Percentiles rank a stretch among this genome's conserved stretches.
Conservation (phyloP, 2,888 invertebrate species). For the Ormia ochracea region DNA sequence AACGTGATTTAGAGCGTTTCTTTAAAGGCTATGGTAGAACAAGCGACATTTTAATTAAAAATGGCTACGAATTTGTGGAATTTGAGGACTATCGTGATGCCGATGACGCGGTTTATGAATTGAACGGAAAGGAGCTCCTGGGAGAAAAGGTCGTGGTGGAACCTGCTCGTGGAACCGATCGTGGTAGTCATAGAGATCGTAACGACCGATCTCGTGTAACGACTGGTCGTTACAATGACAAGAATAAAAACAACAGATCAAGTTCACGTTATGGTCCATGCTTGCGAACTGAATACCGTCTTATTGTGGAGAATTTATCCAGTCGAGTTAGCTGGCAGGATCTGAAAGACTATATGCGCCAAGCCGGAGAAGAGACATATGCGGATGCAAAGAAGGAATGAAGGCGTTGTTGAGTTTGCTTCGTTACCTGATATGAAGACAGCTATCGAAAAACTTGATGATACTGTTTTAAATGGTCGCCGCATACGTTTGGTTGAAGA, state of each 20-base stretch:
- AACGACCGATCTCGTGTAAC: constrained; percentile 83
- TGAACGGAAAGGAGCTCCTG: constrained; percentile 96
- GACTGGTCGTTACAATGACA: constrained; percentile 84
- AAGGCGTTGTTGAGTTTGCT: constrained; percentile 98
- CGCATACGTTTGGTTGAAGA: constrained; percentile 95
- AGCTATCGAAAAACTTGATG: constrained; percentile 96
- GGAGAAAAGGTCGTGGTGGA: constrained; percentile 96
- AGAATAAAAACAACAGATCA: constrained; percentile 78
- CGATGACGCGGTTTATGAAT: constrained; percentile 98
- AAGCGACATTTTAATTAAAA: constrained; percentile 95
- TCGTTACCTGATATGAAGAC: constrained; percentile 96
- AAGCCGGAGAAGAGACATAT: no score
- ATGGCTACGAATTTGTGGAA: constrained; percentile 98
- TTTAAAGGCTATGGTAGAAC: constrained; percentile 96
- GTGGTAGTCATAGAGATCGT: constrained; percentile 83
- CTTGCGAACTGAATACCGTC: constrained; percentile 96
- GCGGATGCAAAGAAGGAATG: no score
- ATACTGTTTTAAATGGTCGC: constrained; percentile 96
- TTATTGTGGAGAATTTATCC: constrained; percentile 98
- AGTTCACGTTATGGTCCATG: constrained; percentile 94
- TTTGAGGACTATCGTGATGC: constrained; percentile 98
- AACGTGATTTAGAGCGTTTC: constrained; percentile 96
- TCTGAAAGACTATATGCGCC: no score
- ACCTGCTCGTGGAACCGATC: constrained; percentile 89
- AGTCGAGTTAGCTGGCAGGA: constrained; percentile 99